phyloP scores from a whole-genome alignment of 2,888 invertebrate genomes.

The Troglohyphantes excavatus region DNA sequence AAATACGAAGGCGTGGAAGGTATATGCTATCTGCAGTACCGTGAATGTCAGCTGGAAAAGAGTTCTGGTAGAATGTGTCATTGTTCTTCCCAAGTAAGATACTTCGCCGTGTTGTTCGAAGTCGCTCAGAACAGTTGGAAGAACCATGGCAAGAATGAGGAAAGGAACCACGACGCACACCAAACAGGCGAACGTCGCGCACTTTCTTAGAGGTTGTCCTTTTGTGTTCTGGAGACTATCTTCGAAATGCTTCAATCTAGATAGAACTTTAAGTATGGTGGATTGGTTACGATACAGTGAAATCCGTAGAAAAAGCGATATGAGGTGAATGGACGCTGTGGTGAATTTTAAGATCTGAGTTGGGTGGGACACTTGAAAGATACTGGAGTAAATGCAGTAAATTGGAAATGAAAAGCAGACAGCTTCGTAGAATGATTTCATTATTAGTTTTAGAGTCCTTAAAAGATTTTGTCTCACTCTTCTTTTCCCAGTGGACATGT shows the following conservation, averaged over 20 bases:
- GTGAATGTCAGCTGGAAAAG: not conserved
- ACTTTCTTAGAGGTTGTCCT: not conserved
- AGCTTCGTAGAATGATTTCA: not conserved
- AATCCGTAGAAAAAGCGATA: not conserved
- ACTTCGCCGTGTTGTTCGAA: not conserved
- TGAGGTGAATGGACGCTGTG: not conserved
- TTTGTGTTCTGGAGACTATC: not conserved
- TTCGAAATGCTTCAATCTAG: not conserved
- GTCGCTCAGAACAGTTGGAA: not conserved
- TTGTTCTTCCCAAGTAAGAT: not conserved
- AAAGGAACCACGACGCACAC: conserved; percentile 6
- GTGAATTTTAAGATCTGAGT: conserved; percentile 7
- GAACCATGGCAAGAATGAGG: not conserved
- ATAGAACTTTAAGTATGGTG: not conserved
- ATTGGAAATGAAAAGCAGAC: conserved; percentile 18
- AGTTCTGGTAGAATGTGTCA: not conserved
- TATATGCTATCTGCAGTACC: not conserved
- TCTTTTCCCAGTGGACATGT: not conserved
- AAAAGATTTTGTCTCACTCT: not conserved
- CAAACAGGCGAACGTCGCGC: not conserved
- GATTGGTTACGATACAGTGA: not conserved
- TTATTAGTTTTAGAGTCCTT: not conserved
- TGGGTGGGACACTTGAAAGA: not conserved
- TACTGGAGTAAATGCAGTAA: not conserved
- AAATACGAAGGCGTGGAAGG: conserved; percentile 35